Conservation (phyloP, 1,140 invertebrate genomes). For the Chlorops oryzae region DNA sequence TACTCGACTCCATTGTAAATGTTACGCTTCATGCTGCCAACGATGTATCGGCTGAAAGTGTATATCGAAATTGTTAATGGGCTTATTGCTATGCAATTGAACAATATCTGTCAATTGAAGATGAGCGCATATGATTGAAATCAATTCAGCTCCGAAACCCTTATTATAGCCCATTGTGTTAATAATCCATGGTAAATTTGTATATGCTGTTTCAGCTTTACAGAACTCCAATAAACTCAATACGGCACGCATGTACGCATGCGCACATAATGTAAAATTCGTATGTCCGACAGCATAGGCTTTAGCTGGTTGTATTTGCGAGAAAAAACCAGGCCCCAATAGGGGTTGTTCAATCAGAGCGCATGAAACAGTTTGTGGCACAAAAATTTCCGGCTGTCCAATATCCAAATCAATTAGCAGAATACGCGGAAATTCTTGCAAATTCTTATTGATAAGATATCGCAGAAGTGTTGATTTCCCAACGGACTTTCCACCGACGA, state of each 20-base stretch:
- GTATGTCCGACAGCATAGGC: slow-evolving; percentile 51
- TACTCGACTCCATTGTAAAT: slow-evolving; percentile 24
- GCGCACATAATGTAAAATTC: slow-evolving; percentile 49
- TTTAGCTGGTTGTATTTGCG: slow-evolving; percentile 33
- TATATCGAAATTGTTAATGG: slow-evolving; percentile 51
- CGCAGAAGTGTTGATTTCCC: slow-evolving; percentile 68
- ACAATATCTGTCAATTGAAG: slow-evolving; percentile 51
- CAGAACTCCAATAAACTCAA: slow-evolving; percentile 46
- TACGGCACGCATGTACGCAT: slow-evolving; percentile 50
- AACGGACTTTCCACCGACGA: slow-evolving; percentile 64
- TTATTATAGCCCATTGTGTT: slow-evolving; percentile 62
- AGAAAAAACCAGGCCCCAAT: slow-evolving; percentile 62
- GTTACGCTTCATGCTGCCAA: slow-evolving; percentile 18
- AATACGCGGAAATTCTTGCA: slow-evolving; percentile 49
- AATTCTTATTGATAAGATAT: slow-evolving; percentile 59
- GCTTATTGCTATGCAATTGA: slow-evolving; percentile 50
- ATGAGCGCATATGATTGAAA: slow-evolving; percentile 46
- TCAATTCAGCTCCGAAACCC: slow-evolving; percentile 53
- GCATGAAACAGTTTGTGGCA: slow-evolving; percentile 62
- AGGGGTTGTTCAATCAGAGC: slow-evolving; percentile 55
- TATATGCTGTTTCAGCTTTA: slow-evolving; percentile 23
- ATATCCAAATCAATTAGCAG: slow-evolving; percentile 69
- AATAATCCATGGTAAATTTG: slow-evolving; percentile 52
- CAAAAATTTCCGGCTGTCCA: slow-evolving; percentile 70
- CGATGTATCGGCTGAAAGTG: no score